phyloP scores from a whole-genome alignment of 1,140 invertebrate species.

The Yoshiicerus persimilis region DNA sequence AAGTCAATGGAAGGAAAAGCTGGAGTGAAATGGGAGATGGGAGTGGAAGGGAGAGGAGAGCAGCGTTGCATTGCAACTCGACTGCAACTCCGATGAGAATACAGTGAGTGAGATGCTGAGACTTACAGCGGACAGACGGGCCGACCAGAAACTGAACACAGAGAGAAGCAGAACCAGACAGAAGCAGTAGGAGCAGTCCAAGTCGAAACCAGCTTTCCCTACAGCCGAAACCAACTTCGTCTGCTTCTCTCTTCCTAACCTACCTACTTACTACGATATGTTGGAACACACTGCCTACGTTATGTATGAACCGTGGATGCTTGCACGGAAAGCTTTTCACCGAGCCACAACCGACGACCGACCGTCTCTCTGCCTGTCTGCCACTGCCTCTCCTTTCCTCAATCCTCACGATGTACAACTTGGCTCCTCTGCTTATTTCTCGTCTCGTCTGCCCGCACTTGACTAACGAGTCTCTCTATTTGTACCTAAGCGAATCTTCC shows the following conservation, averaged over 20 bases:
- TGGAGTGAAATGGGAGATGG: slow-evolving; percentile 4
- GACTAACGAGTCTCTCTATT: not conserved
- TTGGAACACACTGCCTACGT: not conserved
- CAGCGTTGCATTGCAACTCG: not conserved
- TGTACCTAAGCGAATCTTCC: no score
- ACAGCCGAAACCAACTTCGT: no score
- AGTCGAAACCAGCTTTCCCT: not conserved
- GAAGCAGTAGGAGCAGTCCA: not conserved
- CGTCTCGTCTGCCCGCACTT: not conserved
- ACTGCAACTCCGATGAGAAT: slow-evolving; percentile 11
- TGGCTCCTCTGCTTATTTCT: not conserved
- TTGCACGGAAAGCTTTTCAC: not conserved
- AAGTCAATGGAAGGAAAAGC: not conserved
- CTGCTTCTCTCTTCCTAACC: not conserved
- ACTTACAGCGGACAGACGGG: not conserved
- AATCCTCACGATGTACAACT: not conserved
- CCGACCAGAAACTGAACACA: not conserved
- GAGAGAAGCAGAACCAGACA: not conserved
- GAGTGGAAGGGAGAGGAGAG: not conserved
- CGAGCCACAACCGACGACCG: not conserved
- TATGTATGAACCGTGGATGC: not conserved
- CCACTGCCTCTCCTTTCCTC: not conserved
- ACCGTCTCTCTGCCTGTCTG: not conserved
- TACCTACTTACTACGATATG: not conserved
- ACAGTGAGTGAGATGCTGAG: slow-evolving; percentile 21